phyloP scores from a whole-genome alignment of 2,888 invertebrate genomes.

The Pantelozetes paolii region DNA sequence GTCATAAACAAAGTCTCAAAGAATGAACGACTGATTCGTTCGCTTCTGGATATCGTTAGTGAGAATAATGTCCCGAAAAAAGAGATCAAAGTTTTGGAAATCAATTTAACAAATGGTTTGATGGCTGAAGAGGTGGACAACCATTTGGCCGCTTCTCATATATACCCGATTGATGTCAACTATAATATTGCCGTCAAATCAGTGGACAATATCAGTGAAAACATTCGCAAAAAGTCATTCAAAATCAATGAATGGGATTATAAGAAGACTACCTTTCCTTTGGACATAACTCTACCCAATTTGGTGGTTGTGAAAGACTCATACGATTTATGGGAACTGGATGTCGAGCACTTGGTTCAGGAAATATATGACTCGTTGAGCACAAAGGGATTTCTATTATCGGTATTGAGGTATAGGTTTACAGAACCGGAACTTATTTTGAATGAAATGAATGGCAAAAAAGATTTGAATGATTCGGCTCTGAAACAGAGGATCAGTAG shows the following conservation, averaged over 20 bases:
- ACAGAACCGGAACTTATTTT: conserved; percentile 12
- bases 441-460: conserved; percentile 4
- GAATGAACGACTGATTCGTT: conserved; percentile 49
- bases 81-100: conserved; percentile 67
- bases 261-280: not conserved
- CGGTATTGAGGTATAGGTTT: conserved; percentile 45
- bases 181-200: conserved; percentile 55
- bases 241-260: conserved; percentile 33
- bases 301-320: conserved; percentile 27
- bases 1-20: conserved; percentile 43
- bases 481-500: not conserved
- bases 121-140: conserved; percentile 26
- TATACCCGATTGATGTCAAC: conserved; percentile 56
- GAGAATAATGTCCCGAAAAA: conserved; percentile 69
- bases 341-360: conserved; percentile 44
- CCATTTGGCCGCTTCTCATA: conserved; percentile 39
- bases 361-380: conserved; percentile 59
- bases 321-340: conserved; percentile 9
- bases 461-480: not conserved
- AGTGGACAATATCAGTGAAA: not conserved
- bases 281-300: conserved; percentile 1
- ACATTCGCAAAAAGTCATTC: not conserved
- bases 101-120: conserved; percentile 52
- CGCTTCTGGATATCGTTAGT: conserved; percentile 64
- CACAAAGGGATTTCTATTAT: conserved; percentile 65